Conservation (phyloP, 1,140 invertebrate species). For the Ptiloglossa arizonensis region DNA sequence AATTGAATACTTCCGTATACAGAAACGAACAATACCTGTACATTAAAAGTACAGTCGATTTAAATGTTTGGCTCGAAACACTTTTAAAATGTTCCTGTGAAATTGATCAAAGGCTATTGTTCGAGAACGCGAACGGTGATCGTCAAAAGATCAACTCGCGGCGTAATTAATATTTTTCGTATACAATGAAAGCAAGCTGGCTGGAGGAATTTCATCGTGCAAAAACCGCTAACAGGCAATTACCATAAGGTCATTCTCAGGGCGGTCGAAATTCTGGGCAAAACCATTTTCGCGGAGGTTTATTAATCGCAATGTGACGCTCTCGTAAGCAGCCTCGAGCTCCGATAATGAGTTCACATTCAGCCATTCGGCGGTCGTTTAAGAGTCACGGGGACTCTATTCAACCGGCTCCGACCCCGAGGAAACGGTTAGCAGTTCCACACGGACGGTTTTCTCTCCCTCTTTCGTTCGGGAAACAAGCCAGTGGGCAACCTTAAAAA, state of each 20-base stretch:
- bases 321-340: constrained; percentile 47
- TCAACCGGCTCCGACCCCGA: constrained; percentile 54
- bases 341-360: constrained; percentile 75
- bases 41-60: too few relatives aligned
- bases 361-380: constrained; percentile 64
- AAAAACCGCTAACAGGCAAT: not conserved
- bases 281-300: constrained; percentile 16
- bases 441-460: constrained; percentile 31
- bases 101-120: too few relatives aligned
- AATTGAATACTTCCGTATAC: too few relatives aligned
- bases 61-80: too few relatives aligned
- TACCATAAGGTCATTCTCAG: not conserved
- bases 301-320: constrained; percentile 36
- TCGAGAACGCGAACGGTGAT: too few relatives aligned
- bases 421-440: constrained; percentile 65
- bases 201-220: not conserved
- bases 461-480: constrained; percentile 52
- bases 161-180: not conserved
- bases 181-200: not conserved
- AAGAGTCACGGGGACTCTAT: constrained; percentile 61
- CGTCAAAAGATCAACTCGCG: not conserved
- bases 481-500: constrained; percentile 55
- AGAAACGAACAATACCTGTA: too few relatives aligned
- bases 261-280: not conserved
- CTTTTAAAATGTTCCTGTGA: too few relatives aligned